Percentiles rank a stretch among this genome's conserved stretches.
Conservation (phyloP, 2,797 vertebrate species). For the Microtus californicus region DNA sequence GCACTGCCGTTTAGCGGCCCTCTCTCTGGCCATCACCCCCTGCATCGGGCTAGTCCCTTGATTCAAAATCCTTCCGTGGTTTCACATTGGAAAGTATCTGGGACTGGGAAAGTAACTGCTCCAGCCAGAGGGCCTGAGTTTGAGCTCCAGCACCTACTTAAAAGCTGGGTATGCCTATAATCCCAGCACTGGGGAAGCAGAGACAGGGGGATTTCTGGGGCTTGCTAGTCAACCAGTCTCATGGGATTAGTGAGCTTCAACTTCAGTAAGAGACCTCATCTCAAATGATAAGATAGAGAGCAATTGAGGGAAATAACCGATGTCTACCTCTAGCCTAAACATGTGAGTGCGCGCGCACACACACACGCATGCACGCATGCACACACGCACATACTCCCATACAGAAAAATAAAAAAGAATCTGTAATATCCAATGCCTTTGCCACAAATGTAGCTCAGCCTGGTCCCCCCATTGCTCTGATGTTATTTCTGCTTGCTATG, state of each 20-base stretch:
- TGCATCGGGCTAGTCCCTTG: not conserved
- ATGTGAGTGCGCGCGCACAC: not conserved
- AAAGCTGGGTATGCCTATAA: not conserved
- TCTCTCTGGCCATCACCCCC: not conserved
- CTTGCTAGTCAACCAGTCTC: not conserved
- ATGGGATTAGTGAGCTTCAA: not conserved
- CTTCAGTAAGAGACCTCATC: not conserved
- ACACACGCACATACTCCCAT: not conserved
- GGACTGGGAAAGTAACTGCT: not conserved
- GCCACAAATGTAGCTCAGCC: too few species aligned
- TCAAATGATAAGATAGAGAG: not conserved
- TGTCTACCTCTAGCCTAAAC: not conserved
- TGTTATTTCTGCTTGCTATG: not conserved
- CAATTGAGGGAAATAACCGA: not conserved
- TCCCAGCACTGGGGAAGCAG: not conserved
- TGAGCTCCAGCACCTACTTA: not conserved
- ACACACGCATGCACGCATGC: not conserved
- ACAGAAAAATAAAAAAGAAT: not conserved
- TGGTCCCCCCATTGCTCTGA: not conserved
- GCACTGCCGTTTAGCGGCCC: not conserved
- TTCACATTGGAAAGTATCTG: not conserved
- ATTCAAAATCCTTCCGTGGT: slow-evolving; percentile 17
- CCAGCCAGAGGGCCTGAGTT: not conserved
- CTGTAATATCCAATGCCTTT: not conserved
- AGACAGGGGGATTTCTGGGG: not conserved